Percentiles rank a stretch among this genome's conserved stretches.
Evolutionary conservation across 2,888 invertebrate genomes (phyloP).

Genomic region (Dynastes hyllus): DNA sequence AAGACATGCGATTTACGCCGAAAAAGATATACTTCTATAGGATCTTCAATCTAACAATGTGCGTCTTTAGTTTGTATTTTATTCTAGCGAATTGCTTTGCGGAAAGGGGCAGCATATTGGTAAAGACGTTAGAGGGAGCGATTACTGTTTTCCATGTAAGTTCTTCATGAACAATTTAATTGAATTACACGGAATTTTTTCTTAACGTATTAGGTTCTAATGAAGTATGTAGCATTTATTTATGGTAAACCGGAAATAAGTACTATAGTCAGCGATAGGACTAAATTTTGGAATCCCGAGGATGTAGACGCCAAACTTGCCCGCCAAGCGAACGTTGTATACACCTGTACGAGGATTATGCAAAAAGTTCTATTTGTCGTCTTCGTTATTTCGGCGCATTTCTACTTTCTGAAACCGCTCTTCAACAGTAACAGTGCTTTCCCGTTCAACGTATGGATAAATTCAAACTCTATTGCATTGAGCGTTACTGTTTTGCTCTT

Average conservation of each 20-base stretch:
- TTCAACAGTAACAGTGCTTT: slow-evolving; percentile 29
- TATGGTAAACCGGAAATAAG: slow-evolving; percentile 27
- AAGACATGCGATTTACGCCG: slow-evolving; percentile 21
- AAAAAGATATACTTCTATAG: slow-evolving; percentile 23
- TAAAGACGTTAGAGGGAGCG: slow-evolving; percentile 28
- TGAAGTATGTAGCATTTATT: slow-evolving; percentile 42
- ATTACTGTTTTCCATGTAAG: slow-evolving; percentile 36
- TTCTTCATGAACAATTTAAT: background rate
- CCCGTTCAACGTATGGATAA: slow-evolving; percentile 42
- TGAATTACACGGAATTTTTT: too few relatives aligned
- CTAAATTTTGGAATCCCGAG: slow-evolving; percentile 44
- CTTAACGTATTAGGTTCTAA: slow-evolving; percentile 21
- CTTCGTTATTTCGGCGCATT: slow-evolving; percentile 6
- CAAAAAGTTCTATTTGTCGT: slow-evolving; percentile 27
- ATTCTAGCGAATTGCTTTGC: slow-evolving; percentile 21
- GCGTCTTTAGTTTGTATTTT: slow-evolving; percentile 25
- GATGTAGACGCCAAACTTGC: background rate
- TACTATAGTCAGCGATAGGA: slow-evolving; percentile 20
- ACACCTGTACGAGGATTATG: background rate
- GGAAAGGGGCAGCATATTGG: slow-evolving; percentile 25
- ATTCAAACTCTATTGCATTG: slow-evolving; percentile 17
- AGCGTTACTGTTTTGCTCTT: slow-evolving; percentile 18
- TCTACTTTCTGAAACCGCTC: slow-evolving; percentile 39
- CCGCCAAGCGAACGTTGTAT: background rate
- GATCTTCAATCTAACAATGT: slow-evolving; percentile 23